A percentile compares a stretch with the other conserved stretches of the same genome.
Conservation (phyloP, 2,888 invertebrate species). For the Daptonema setosum region DNA sequence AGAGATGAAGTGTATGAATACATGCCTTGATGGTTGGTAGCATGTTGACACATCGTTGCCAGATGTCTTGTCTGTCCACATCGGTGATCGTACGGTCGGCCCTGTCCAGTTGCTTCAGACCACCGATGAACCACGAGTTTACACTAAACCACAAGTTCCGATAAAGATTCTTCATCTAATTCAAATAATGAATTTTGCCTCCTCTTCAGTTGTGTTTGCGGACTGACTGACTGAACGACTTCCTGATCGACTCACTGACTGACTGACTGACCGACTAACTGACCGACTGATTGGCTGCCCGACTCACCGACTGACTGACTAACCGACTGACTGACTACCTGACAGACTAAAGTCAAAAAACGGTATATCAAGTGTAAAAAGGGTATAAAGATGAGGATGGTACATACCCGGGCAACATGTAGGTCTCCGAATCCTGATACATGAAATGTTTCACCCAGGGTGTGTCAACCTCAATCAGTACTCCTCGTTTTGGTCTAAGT, state of each 20-base stretch:
- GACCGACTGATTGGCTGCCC: too few species aligned
- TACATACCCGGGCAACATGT: slow-evolving; percentile 34
- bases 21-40: slow-evolving; percentile 30
- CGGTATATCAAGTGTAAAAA: too few species aligned
- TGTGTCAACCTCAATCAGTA: background rate
- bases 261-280: too few species aligned
- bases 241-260: too few species aligned
- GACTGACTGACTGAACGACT: too few species aligned
- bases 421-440: background rate
- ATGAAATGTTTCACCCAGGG: background rate
- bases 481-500: background rate
- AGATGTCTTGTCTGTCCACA: background rate
- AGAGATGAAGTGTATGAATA: too few species aligned
- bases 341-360: too few species aligned
- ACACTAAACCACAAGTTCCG: background rate
- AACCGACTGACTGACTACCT: too few species aligned
- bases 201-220: background rate
- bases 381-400: too few species aligned
- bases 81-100: background rate
- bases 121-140: background rate
- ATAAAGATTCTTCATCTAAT: background rate
- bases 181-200: background rate
- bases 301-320: too few species aligned
- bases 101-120: background rate
- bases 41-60: background rate